These are phyloP conservation scores for Peucedramus taeniatus DNA, from an alignment of 2,113 vertebrate species.

Conservation along the genomic window DNA sequence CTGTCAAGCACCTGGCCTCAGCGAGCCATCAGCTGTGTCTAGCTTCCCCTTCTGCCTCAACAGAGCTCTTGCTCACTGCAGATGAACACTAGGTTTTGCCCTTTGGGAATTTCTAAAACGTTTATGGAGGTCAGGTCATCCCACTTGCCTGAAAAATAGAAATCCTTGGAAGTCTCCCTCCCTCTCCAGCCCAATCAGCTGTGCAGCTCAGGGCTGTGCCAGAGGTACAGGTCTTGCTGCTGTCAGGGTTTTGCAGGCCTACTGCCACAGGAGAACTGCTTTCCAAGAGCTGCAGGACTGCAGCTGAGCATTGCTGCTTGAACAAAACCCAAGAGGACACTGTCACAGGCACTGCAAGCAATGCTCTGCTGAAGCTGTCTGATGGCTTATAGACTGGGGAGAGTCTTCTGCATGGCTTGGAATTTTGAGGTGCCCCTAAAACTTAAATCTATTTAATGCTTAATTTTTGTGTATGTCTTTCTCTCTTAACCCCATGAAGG, in stretches of 20 bases:
- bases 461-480: not conserved
- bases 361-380: accelerated
- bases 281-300: not conserved
- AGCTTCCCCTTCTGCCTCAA: not conserved
- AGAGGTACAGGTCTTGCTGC: not conserved
- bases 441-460: not conserved
- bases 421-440: not conserved
- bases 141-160: not conserved
- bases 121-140: not conserved
- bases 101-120: not conserved
- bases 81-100: not conserved
- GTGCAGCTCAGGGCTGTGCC: not conserved
- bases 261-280: not conserved
- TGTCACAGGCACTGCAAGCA: not conserved
- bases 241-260: not conserved
- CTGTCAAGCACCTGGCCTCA: not conserved
- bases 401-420: accelerated
- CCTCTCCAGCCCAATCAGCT: not conserved
- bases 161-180: not conserved
- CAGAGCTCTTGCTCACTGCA: not conserved
- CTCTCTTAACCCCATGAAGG: not conserved
- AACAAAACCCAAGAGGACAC: not conserved
- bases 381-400: not conserved
- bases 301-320: not conserved
- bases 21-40: not conserved